Evolutionary conservation across 2,113 vertebrate genomes (phyloP).

Genomic region (Heterotis niloticus): DNA sequence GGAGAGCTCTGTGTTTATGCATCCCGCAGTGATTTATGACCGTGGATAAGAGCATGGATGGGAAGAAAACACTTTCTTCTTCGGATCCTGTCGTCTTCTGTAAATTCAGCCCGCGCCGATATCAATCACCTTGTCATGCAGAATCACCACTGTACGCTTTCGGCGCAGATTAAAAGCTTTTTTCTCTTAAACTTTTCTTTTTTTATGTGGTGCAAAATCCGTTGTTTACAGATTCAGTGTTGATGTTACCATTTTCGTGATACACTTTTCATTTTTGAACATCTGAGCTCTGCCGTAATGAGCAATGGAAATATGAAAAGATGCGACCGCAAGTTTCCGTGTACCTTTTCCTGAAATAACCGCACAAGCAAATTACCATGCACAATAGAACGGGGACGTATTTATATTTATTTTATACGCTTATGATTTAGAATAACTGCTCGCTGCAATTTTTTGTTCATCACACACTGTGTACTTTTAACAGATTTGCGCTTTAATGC

Average conservation of each 20-base stretch:
- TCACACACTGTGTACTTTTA: too few relatives aligned
- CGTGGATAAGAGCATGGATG: conserved; percentile 61
- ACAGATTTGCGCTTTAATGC: too few relatives aligned
- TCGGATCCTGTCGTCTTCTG: conserved; percentile 65
- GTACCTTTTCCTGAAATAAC: neutral
- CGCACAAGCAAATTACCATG: too few relatives aligned
- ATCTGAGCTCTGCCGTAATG: neutral
- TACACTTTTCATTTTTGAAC: neutral
- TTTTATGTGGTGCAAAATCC: conserved; percentile 52
- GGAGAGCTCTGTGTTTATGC: conserved; percentile 58
- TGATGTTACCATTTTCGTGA: neutral
- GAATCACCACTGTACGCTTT: conserved; percentile 62
- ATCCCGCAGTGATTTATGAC: conserved; percentile 69
- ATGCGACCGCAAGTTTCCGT: too few relatives aligned
- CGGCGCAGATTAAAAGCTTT: conserved; percentile 62
- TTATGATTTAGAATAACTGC: too few relatives aligned
- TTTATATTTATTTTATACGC: neutral
- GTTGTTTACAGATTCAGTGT: conserved; percentile 38
- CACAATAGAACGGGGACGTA: neutral
- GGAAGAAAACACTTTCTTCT: conserved; percentile 69
- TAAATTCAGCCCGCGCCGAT: conserved; percentile 70
- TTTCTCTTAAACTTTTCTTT: conserved; percentile 48
- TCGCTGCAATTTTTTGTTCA: too few relatives aligned
- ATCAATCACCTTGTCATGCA: conserved; percentile 69
- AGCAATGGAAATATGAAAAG: neutral